phyloP scores from a whole-genome alignment of 2,888 invertebrate species.

The Nephrotoma flavescens region DNA sequence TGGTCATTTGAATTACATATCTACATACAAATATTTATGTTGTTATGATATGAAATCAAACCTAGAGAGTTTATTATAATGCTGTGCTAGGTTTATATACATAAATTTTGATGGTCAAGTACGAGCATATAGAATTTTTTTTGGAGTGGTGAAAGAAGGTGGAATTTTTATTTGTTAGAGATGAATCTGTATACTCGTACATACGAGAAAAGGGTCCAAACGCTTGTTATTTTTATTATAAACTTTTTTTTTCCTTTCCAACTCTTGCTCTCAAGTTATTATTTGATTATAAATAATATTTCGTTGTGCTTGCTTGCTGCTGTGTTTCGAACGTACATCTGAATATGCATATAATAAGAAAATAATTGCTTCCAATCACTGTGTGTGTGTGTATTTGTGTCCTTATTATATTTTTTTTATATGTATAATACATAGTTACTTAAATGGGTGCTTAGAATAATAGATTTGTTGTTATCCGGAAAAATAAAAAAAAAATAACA shows the following conservation, averaged over 20 bases:
- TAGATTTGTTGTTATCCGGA: background rate
- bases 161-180: background rate
- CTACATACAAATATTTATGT: background rate
- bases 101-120: background rate
- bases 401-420: background rate
- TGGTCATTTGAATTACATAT: background rate
- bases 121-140: background rate
- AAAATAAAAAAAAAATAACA: background rate
- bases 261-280: background rate
- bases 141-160: background rate
- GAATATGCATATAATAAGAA: background rate
- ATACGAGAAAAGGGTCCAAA: background rate
- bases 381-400: background rate
- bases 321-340: background rate
- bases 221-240: background rate
- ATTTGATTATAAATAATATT: background rate
- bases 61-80: background rate
- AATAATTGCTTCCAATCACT: background rate
- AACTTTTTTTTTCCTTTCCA: background rate
- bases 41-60: background rate
- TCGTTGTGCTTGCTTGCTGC: background rate
- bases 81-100: background rate
- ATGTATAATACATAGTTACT: background rate
- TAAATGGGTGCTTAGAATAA: background rate
- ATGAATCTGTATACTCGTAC: background rate